Evolutionary conservation across 2,888 invertebrate species (phyloP), one percentile per base, ranked within the genome.

Genomic region (Andrena flavipes): DNA sequence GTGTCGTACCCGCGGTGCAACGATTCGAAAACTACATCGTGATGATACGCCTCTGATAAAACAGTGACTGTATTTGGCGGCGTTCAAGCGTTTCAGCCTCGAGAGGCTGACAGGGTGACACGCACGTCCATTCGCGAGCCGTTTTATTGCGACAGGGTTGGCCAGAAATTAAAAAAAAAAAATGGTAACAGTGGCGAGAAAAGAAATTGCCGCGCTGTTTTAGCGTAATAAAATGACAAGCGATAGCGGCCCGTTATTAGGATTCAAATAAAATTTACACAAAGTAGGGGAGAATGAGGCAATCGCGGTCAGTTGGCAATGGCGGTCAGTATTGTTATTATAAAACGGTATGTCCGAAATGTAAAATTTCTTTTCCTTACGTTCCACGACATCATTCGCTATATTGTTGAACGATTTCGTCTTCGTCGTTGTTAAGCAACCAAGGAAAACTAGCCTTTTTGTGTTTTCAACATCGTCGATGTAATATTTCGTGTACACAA

Each of bases 121-220:
- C 42, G 82, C 23, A 49, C 7, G 20, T 23, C 71, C 67, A 67
- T 82, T 82, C 82, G 72, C 85, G 81, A 73, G 77, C 77, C 77
- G 49, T 77, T 86, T 87, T 86, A 86, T 86, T 84, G 87, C 85
- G 73, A 86, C 78, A 78, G 80, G 80, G 77, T 80, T 75, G 51
- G 29, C 68, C n/a, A 26, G 8, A 16, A 42, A 60, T 77, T 75
- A 65, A 76, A 79, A 65, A 42, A 60, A 60, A 78, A 65, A 76
- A 79, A 70, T 74, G 87, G 42, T 42, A 42, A 42, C 16, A 16
- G 82, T 70, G 84, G 73, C 69, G 48, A 69, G 73, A 63, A 82
- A 70, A 8, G 51, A 20, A 42, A 70, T 79, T 59, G 30, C 64
- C 79, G 64, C 76, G 35, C 70, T 79, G 68, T 73, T 84, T 77